Evolutionary conservation across 1,140 invertebrate species (phyloP), one percentile per base, ranked within the genome.

Genomic region (Augochlora pura): DNA sequence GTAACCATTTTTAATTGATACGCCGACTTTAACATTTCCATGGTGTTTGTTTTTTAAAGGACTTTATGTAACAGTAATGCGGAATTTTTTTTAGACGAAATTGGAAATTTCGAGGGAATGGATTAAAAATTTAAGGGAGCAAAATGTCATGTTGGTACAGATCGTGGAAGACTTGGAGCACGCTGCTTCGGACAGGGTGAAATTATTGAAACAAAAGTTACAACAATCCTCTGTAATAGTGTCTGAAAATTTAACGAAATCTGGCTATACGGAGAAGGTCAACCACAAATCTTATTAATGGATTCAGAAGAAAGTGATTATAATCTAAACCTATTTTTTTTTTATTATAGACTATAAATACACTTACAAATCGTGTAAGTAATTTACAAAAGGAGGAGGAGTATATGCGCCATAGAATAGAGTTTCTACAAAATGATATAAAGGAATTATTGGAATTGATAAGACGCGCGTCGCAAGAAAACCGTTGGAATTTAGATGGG

Each of bases 91-190:
- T 60, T 72, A 95, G 94, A 90, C 91, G 63, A 94, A 94, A 88
- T 83, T 94, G 16, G 90, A 93, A 88, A 90, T 94, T 59, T 93
- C 94, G 88, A 88, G 90, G 32, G 91, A 94, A 67, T 95, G 94
- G 94, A 92, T 95, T 14, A 89, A 89, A 62, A 94, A 95, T 89
- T 86, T 95, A 54, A 92, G 87, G 6, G 94, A 94, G 42, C 94
- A 95, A 86, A 95, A 95, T 89, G 81, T 89, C 62, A 93, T 94
- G 92, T 82, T 95, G n/a, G 93, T 94, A 5, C 90, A 90, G 57
- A 93, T 91, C 21, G 93, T 95, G 39, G 91, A 94, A 81, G 94
- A 94, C 84, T 86, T 95, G 38, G 94, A 95, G 85, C 86, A 91
- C 67, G 93, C 94, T 85, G 93, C 94, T 60, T 90, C 91, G 42